phyloP scores from a whole-genome alignment of 2,888 invertebrate species.

The Schizotus pectinicornis region DNA sequence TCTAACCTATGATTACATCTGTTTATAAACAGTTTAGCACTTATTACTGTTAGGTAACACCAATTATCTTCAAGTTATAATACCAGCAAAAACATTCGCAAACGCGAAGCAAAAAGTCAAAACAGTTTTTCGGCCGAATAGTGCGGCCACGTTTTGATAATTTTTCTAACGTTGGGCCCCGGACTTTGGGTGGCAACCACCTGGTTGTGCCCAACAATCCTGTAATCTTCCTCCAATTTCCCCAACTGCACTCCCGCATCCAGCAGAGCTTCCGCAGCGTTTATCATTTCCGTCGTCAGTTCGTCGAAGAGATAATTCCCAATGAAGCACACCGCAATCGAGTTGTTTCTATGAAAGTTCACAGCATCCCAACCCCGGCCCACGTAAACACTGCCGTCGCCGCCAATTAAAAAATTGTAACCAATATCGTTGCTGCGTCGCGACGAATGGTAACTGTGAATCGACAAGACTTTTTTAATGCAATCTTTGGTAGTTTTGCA shows the following conservation, averaged over 20 bases:
- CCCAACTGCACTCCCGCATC: constrained; percentile 56
- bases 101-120: not conserved
- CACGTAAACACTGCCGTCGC: constrained; percentile 63
- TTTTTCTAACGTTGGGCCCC: constrained; percentile 59
- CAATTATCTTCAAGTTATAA: not conserved
- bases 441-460: constrained; percentile 14
- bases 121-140: constrained; percentile 38
- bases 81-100: not conserved
- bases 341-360: constrained; percentile 61
- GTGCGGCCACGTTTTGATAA: constrained; percentile 61
- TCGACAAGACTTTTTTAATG: constrained; percentile 1
- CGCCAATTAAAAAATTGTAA: constrained; percentile 62
- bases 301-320: constrained; percentile 58
- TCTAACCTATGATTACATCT: too few species aligned
- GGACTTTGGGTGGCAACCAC: constrained; percentile 60
- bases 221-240: constrained; percentile 58
- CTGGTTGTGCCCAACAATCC: constrained; percentile 63
- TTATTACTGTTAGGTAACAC: too few species aligned
- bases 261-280: constrained; percentile 58
- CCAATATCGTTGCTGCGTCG: constrained; percentile 56
- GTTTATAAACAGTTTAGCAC: too few species aligned
- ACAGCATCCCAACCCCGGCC: constrained; percentile 62
- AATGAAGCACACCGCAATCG: constrained; percentile 60
- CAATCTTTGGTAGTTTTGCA: constrained; percentile 14
- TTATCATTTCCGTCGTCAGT: constrained; percentile 57